Base-by-base conservation (phyloP, 2,888 invertebrate genomes). In the Trichopria drosophilae region DNA sequence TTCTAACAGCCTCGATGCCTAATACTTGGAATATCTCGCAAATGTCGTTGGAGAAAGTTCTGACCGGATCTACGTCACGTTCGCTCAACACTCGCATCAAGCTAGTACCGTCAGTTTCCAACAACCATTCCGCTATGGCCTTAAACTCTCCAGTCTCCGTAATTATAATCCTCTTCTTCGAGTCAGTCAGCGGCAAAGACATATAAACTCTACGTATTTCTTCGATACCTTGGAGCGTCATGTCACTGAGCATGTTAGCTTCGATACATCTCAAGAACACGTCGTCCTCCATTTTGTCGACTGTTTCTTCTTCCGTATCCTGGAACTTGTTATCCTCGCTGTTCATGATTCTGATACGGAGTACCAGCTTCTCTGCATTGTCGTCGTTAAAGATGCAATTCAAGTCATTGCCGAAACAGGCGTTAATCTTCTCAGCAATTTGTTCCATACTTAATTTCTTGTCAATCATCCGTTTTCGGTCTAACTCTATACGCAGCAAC, bases 351-450 rank as follows among this genome's bases (percentile, higher is more conserved):
- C 99, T 85, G 60, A 99, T 94, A 61, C 99, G 90, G 43, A 99
- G 79, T 0, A 99, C 98, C 37, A 99, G 79, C 72, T 99, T 98
- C 70, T 99, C 99, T 0, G 98, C 97, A 75, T 99, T 99, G 76
- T 99, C 99, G 75, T 99, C 99, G 71, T 99, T 99, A 79, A 99
- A 99, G 55, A 99, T 99, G 71, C 98, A 98, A 73, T 98, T 98
- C 58, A 99, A 81, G 78, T 99, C 99, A 73, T 99, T 97, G 37
- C 99, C 99, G 73, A 99, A 99, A 6, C 97, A 97, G 40, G 94
- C 93, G 69, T 97, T 98, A 45, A 99, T 98, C 76, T 98, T 98
- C 76, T 99, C 98, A 0, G 98, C 96, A 68, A 99, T 99, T 75
- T 96, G 95, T 80, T 99, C 99, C 99, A 99, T 99, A 2, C 97